These are phyloP conservation scores for Egretta garzetta DNA, from an alignment of 2,113 vertebrate genomes.

Conservation along the genomic window DNA sequence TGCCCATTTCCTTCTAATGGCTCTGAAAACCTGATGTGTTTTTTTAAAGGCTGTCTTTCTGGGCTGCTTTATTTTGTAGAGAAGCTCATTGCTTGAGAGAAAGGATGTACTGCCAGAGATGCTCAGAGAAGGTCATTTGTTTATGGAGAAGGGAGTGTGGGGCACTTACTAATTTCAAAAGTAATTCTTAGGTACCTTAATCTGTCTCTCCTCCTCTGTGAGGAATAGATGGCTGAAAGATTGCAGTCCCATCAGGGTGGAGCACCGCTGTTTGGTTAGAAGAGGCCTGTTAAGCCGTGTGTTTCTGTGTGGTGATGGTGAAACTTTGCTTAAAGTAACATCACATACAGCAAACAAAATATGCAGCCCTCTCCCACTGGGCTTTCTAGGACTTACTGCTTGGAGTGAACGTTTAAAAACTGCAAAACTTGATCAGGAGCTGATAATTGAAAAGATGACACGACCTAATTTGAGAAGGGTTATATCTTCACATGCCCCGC, in stretches of 20 bases:
- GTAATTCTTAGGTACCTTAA: background rate
- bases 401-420: background rate
- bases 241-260: background rate
- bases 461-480: conserved; percentile 40
- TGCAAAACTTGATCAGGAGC: conserved; percentile 30
- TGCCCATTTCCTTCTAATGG: background rate
- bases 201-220: background rate
- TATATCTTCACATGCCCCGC: background rate
- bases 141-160: background rate
- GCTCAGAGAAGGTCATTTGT: background rate
- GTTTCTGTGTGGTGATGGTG: background rate
- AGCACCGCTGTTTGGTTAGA: background rate
- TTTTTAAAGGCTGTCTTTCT: background rate
- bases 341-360: background rate
- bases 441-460: conserved; percentile 63
- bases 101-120: background rate
- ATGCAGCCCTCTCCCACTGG: background rate
- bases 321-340: background rate
- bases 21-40: background rate
- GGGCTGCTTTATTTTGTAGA: background rate
- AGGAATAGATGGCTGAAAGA: background rate
- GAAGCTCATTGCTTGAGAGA: background rate
- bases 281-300: background rate
- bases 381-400: background rate
- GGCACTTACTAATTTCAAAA: background rate